A percentile compares a stretch with the other conserved stretches of the same genome.
These are phyloP conservation scores for Halocynthia aurantium DNA, from an alignment of 23 tunicate genomes.

Conservation along the genomic window DNA sequence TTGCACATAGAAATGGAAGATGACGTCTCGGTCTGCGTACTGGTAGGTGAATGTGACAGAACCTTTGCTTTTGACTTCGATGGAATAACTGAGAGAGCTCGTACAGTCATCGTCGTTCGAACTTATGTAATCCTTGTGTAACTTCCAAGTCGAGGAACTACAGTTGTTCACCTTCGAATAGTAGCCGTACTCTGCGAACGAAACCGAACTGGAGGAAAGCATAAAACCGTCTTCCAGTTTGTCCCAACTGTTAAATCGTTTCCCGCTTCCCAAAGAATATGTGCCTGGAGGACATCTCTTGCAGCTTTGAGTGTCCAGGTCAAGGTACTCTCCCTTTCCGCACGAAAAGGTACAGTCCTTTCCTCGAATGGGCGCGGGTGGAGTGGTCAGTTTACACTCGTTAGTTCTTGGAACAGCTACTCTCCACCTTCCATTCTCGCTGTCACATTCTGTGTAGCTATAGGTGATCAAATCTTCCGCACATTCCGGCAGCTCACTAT, in stretches of 20 bases:
- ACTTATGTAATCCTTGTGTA: conserved; percentile 43
- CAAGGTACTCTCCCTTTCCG: conserved; percentile 38
- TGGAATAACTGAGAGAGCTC: conserved; percentile 61
- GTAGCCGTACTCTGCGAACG: conserved; percentile 71
- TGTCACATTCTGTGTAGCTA: conserved; percentile 75
- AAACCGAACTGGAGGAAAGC: conserved; percentile 33
- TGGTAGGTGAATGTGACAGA: conserved; percentile 54
- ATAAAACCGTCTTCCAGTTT: conserved; percentile 63
- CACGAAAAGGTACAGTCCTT: conserved; percentile 54
- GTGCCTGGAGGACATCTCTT: conserved; percentile 68
- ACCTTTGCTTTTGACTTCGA: conserved; percentile 41
- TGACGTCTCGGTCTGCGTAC: conserved; percentile 50
- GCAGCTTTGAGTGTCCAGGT: conserved; percentile 45
- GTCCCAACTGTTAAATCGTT: conserved; percentile 71
- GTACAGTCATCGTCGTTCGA: conserved; percentile 82
- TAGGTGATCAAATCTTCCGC: conserved; percentile 32
- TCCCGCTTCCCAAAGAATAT: conserved; percentile 78
- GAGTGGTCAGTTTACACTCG: conserved; percentile 42
- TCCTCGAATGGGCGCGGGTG: conserved; percentile 48
- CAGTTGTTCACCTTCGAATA: conserved; percentile 60
- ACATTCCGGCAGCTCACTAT: background rate
- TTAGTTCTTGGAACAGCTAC: conserved; percentile 58
- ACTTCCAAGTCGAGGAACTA: conserved; percentile 52
- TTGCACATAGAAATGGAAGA: conserved; percentile 84
- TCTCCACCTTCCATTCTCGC: conserved; percentile 44